A percentile compares a stretch with the other conserved stretches of the same genome.
These are phyloP conservation scores for Alces alces DNA, from an alignment of 2,113 vertebrate species.

Conservation along the genomic window DNA sequence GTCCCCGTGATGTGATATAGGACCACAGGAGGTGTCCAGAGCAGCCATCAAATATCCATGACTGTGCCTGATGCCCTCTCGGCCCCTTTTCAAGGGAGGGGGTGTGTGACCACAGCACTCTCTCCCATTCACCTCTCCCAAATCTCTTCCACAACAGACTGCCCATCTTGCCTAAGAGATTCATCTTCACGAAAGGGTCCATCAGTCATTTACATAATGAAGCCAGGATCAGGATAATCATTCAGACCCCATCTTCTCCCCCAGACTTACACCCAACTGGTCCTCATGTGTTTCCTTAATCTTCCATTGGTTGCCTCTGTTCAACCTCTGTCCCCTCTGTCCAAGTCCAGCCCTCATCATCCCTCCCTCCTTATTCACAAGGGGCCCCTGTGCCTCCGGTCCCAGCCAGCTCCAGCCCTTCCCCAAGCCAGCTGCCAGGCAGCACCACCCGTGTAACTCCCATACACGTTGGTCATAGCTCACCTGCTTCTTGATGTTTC, in stretches of 20 bases:
- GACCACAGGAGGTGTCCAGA: not conserved
- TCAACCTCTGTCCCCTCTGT: not conserved
- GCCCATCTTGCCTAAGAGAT: not conserved
- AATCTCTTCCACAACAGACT: not conserved
- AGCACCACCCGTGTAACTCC: no score
- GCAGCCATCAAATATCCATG: not conserved
- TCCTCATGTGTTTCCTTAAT: not conserved
- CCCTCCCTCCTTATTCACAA: not conserved
- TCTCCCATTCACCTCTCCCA: not conserved
- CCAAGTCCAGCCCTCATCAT: not conserved
- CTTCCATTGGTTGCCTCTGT: not conserved
- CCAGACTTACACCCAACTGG: not conserved
- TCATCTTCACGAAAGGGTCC: not conserved
- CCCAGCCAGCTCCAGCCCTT: not conserved
- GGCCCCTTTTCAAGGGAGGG: not conserved
- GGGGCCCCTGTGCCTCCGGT: not conserved
- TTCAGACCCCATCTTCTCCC: not conserved
- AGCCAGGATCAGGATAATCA: not conserved
- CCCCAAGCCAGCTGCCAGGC: no score
- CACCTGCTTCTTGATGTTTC: not conserved
- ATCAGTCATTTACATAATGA: not conserved
- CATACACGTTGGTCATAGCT: accelerated
- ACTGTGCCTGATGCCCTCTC: not conserved
- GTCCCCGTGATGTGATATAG: not conserved
- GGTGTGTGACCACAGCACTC: accelerated